These are phyloP conservation scores for Panulirus ornatus DNA, from an alignment of 1,140 invertebrate species.

Conservation along the genomic window DNA sequence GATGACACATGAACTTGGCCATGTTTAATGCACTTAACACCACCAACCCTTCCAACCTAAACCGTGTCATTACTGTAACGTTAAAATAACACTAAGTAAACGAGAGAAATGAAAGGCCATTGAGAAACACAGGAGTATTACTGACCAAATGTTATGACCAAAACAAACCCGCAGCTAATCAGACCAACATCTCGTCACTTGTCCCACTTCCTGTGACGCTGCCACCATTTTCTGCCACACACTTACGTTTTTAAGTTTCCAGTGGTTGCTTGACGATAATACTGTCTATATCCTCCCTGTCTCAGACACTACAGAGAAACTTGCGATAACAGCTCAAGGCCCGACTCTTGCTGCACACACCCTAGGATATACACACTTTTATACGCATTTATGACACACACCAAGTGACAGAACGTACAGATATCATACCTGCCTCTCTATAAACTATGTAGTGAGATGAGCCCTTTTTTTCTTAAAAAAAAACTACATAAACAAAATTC, in stretches of 20 bases:
- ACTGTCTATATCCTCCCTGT: no score
- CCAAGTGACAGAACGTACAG: background rate
- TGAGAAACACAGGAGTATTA: background rate
- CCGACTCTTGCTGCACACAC: background rate
- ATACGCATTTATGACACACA: background rate
- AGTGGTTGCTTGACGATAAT: no score
- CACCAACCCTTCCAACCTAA: no score
- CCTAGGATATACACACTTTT: background rate
- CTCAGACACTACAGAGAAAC: background rate
- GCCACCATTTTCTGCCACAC: background rate
- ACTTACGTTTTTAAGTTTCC: no score
- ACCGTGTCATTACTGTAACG: no score
- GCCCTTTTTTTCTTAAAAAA: background rate
- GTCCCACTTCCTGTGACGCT: no score
- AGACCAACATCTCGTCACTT: background rate
- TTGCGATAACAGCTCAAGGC: background rate
- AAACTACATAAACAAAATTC: background rate
- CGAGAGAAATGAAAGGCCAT: no score
- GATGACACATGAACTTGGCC: no score
- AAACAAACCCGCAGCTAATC: background rate
- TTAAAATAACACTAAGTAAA: no score
- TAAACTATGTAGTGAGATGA: background rate
- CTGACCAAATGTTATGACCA: background rate
- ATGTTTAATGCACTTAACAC: no score
- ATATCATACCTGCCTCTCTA: constrained; percentile 14